Base-by-base conservation (phyloP, 2,113 vertebrate species). In the Corvus hawaiiensis region DNA sequence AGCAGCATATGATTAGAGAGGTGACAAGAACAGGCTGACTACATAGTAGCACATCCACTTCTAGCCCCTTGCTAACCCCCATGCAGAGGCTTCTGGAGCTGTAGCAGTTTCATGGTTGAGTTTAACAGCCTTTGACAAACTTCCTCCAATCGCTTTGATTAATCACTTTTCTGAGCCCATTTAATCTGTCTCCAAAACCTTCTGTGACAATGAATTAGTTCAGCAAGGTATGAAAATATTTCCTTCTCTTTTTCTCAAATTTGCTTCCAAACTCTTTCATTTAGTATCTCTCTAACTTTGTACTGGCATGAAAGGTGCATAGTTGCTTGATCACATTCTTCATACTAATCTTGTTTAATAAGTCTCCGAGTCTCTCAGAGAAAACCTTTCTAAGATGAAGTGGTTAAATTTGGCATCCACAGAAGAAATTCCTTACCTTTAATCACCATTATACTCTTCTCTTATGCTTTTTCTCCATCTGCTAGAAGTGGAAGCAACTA, bases 41-140 rank as follows among this genome's bases (percentile, higher is more conserved):
- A 35, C 0, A 2, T 3, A 13, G 8, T 12, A 59, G 43, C 7
- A 8, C 20, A 51, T 27, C 8, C 12, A 20, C 17, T 23, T 52
- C 66, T 23, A 87, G 43, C 11, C 33, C 44, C 27, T 41, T 66
- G 27, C 18, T 58, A 66, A 22, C 2, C 27, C 23, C 15, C 52
- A 21, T 33, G 68, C 46, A 68, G 43, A 27, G 43, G 30, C 28
- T 49, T 81, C 24, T 46, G 62, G 13, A 37, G 5, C 5, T 26
- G 30, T 24, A 52, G 21, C 8, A 30, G 13, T 39, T 30, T 32
- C 10, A 11, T 8, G 35, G 35, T 39, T 71, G 46, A 66, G 13
- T 62, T 81, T 55, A 75, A 80, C 10, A 61, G 24, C 13, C 27
- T 87, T 66, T 72, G 66, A 78, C 11, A 92, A 72, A 67, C 5